Conservation (phyloP, 2,113 vertebrate genomes). For the Tringa solitaria region DNA sequence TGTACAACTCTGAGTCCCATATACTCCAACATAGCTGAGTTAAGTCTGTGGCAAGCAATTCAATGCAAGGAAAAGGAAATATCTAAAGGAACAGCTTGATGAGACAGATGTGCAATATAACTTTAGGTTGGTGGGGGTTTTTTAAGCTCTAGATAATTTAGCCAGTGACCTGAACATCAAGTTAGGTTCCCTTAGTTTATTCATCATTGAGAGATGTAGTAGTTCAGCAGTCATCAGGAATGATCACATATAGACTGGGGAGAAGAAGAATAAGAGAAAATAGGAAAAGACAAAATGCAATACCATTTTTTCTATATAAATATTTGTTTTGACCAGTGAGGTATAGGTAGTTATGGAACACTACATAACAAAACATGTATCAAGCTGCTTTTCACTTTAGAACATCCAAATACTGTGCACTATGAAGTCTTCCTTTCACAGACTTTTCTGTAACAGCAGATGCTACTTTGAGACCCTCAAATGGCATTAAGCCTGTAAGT, state of each 20-base stretch:
- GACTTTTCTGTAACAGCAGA: not conserved
- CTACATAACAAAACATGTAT: fast-evolving
- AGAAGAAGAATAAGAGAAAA: not conserved
- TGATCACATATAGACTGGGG: not conserved
- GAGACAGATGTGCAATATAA: not conserved
- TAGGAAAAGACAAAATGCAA: fast-evolving
- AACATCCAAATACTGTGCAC: fast-evolving
- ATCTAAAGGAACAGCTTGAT: not conserved
- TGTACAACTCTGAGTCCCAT: not conserved
- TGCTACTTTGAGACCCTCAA: not conserved
- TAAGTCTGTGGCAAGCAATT: not conserved
- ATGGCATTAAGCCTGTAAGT: not conserved
- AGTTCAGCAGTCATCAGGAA: not conserved
- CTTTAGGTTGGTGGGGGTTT: fast-evolving
- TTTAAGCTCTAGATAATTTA: not conserved
- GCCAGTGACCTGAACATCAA: not conserved
- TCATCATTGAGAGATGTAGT: not conserved
- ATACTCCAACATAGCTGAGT: not conserved
- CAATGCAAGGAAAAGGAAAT: not conserved
- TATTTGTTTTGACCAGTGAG: not conserved
- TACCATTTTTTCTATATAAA: not conserved
- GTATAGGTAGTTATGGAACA: not conserved
- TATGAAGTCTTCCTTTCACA: not conserved
- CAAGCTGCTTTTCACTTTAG: not conserved
- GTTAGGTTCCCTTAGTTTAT: not conserved